phyloP scores from a whole-genome alignment of 2,888 invertebrate genomes.

The Limnephilus rhombicus region DNA sequence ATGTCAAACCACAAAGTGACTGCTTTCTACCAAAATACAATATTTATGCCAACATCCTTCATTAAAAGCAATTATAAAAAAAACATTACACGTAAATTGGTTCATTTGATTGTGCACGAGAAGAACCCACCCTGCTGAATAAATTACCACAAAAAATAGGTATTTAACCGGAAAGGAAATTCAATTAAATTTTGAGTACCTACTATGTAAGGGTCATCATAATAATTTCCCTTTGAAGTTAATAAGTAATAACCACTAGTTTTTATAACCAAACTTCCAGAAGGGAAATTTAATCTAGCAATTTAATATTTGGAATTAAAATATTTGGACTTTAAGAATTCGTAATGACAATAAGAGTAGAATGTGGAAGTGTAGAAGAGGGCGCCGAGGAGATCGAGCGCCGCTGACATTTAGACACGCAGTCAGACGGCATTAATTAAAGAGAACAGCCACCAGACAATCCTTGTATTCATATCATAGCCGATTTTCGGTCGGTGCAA shows the following conservation, averaged over 20 bases:
- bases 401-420: conserved; percentile 32
- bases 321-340: not conserved
- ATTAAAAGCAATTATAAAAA: no score
- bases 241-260: not conserved
- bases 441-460: conserved; percentile 36
- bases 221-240: not conserved
- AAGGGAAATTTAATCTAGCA: not conserved
- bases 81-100: no score
- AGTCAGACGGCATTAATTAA: conserved; percentile 24
- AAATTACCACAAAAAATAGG: no score
- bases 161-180: no score
- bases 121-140: no score
- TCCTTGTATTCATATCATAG: conserved; percentile 32
- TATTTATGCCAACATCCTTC: no score
- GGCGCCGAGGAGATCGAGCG: not conserved
- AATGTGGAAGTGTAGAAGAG: not conserved
- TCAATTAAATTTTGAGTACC: no score
- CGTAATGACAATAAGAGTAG: not conserved
- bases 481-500: conserved; percentile 45
- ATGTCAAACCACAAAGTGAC: no score
- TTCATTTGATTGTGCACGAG: no score
- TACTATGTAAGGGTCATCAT: not conserved
- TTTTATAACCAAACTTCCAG: not conserved
- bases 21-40: no score
- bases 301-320: not conserved